Conservation (phyloP, 2,113 vertebrate genomes). For the Cichladusa arquata region DNA sequence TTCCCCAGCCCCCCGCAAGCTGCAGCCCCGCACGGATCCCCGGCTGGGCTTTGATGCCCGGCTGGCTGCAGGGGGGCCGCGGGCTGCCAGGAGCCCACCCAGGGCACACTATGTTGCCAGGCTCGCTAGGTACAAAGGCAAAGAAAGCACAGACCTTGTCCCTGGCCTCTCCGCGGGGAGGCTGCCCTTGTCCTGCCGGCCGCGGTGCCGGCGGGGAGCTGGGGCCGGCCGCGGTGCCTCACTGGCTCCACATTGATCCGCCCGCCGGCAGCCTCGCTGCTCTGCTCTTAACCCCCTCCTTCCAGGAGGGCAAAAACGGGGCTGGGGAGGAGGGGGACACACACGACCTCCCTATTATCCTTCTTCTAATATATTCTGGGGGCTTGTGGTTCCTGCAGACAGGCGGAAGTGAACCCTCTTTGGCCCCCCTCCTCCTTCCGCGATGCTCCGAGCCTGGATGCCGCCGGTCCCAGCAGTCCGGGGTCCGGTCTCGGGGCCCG, state of each 20-base stretch:
- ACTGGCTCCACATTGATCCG: conserved; percentile 47
- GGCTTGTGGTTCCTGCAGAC: conserved; percentile 76
- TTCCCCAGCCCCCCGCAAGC: not conserved
- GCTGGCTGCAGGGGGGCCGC: not conserved
- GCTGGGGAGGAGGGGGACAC: too few species aligned
- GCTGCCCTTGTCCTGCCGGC: conserved; percentile 3
- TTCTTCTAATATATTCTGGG: conserved; percentile 47
- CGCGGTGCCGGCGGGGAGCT: conserved; percentile 27
- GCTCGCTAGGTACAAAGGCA: not conserved
- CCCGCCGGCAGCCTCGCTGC: not conserved
- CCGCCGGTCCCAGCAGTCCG: not conserved
- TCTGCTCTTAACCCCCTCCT: not conserved
- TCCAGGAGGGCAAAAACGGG: not conserved
- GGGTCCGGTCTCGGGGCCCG: too few species aligned
- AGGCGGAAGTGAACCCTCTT: conserved; percentile 76
- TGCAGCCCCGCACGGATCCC: not conserved
- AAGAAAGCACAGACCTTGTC: conserved; percentile 66
- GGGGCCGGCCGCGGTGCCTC: not conserved
- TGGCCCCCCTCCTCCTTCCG: conserved; percentile 56
- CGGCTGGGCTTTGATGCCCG: not conserved
- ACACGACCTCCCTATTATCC: not conserved
- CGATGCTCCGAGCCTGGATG: not conserved
- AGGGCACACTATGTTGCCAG: not conserved
- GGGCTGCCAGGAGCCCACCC: not conserved
- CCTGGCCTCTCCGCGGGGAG: conserved; percentile 18